phyloP scores from a whole-genome alignment of 2,113 vertebrate species.

The Motacilla tschutschensis region DNA sequence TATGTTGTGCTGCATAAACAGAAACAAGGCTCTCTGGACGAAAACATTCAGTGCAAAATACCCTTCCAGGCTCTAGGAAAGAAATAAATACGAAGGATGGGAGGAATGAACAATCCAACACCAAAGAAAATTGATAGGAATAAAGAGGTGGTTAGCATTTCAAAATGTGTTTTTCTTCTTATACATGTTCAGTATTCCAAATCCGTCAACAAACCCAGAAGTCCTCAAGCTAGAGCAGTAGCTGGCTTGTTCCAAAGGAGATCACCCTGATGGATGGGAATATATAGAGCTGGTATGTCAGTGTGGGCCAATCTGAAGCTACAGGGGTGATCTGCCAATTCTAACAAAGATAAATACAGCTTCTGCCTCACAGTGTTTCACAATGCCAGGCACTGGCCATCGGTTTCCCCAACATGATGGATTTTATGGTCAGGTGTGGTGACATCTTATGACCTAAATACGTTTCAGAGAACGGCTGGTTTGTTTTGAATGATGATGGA shows the following conservation, averaged over 20 bases:
- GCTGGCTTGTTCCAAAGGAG: slow-evolving; percentile 38
- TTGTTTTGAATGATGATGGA: slow-evolving; percentile 69
- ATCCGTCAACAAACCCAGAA: neutral
- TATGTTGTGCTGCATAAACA: neutral
- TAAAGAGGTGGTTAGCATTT: slow-evolving; percentile 45
- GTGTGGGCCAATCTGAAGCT: slow-evolving; percentile 45
- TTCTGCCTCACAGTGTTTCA: slow-evolving; percentile 42
- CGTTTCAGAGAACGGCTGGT: slow-evolving; percentile 54
- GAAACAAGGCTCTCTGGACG: neutral
- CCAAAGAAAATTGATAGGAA: slow-evolving; percentile 10
- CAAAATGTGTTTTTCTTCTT: slow-evolving; percentile 26
- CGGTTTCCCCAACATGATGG: slow-evolving; percentile 66
- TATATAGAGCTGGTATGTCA: slow-evolving; percentile 4
- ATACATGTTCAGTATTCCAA: neutral
- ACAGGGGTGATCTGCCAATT: slow-evolving; percentile 42
- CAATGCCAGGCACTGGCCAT: slow-evolving; percentile 13
- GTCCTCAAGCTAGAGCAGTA: neutral
- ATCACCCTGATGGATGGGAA: slow-evolving; percentile 45
- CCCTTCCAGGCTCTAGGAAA: neutral
- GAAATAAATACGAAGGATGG: neutral
- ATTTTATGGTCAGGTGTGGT: slow-evolving; percentile 67
- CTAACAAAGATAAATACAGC: slow-evolving; percentile 71
- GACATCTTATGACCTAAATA: slow-evolving; percentile 63
- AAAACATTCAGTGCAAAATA: neutral
- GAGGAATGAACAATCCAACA: neutral